Evolutionary conservation across 2,888 invertebrate genomes (phyloP), one percentile per base, ranked within the genome.

Genomic region (Hedya salicella): DNA sequence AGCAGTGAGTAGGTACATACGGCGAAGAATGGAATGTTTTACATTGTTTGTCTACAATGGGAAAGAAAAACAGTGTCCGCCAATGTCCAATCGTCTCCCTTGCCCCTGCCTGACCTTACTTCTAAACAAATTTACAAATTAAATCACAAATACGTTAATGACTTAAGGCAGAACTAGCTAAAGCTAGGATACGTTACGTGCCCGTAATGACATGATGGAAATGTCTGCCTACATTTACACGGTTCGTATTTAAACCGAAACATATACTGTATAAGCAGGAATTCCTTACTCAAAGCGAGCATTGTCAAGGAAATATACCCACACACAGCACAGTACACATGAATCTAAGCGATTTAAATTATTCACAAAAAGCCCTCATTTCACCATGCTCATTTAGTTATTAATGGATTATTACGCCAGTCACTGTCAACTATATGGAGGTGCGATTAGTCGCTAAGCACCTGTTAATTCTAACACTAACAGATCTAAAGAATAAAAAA

Each of bases 261-360:
- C 54, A 30, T 44, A 25, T 32, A 30, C 56, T 30, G 25, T 44
- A 44, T 57, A 32, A 13, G 30, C 44, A 17, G 30, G 17, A 44
- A 57, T 57, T 57, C 56, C 56, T 44, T 57, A 44, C n/a, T 30
- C 16, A 57, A 57, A 30, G 32, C 44, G 17, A 30, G 56, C 32
- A 32, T 32, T 32, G 30, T 17, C 17, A 44, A 3, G 8, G 11
- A n/a, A 56, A 44, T 17, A 13, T 3, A 53, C 50, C 11, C 32
- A 36, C 1, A 36, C 9, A 9, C 8, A 6, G 25, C 3, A 32
- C 9, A 32, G 16, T 17, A 44, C 44, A 17, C 16, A 9, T 2
- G 16, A 8, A 8, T 17, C 9, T 25, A 49, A 48, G 16, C 6
- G 1, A n/a, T n/a, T 14, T 42, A 14, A 8, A 14, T n/a, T 8